Evolutionary conservation across 2,888 invertebrate genomes (phyloP).

Genomic region (Ochropacha duplaris): DNA sequence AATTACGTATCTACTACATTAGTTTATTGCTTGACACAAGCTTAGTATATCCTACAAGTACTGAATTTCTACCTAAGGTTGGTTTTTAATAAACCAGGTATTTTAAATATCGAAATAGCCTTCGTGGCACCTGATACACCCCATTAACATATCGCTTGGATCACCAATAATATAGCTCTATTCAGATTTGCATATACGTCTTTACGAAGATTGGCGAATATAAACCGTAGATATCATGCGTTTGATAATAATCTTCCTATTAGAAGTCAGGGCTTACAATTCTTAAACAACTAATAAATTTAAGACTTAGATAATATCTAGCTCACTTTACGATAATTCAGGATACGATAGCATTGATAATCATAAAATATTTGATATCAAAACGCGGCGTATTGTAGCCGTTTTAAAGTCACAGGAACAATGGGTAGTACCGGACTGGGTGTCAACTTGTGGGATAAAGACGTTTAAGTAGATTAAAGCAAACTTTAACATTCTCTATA

Average conservation of each 20-base stretch:
- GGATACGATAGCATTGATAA: not conserved
- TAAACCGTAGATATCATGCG: not conserved
- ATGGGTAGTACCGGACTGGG: not conserved
- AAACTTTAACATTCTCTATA: no score
- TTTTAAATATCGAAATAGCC: not conserved
- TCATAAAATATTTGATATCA: not conserved
- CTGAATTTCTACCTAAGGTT: not conserved
- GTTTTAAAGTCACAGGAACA: not conserved
- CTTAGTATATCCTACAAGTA: not conserved
- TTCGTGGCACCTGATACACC: not conserved
- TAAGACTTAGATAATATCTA: not conserved
- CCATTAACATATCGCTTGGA: not conserved
- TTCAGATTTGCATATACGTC: not conserved
- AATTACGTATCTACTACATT: not conserved
- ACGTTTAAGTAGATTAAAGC: no score
- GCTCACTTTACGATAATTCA: not conserved
- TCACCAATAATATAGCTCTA: not conserved
- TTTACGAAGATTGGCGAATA: not conserved
- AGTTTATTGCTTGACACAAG: not conserved
- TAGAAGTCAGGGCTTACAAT: not conserved
- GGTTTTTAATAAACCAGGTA: not conserved
- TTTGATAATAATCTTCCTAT: not conserved
- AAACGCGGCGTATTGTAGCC: not conserved
- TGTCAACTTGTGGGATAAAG: not conserved
- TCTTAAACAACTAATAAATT: not conserved